A percentile compares a stretch with the other conserved stretches of the same genome.
phyloP scores from a whole-genome alignment of 2,888 invertebrate species.

The Leptinotarsa haldemani region DNA sequence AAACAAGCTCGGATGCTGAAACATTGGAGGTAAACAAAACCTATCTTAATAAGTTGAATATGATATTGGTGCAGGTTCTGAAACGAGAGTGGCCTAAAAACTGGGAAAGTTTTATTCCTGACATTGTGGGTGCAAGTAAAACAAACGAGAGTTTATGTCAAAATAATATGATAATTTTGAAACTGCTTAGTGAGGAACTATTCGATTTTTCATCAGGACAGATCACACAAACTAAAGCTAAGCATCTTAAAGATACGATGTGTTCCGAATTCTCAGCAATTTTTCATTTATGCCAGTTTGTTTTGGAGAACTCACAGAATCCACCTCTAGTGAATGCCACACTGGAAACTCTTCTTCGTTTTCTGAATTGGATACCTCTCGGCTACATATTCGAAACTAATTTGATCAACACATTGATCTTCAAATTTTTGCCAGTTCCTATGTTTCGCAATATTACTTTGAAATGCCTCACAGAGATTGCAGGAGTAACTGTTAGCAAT shows the following conservation, averaged over 20 bases:
- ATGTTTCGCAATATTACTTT: slow-evolving; percentile 90
- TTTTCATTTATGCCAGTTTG: slow-evolving; percentile 97
- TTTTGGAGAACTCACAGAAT: slow-evolving; percentile 97
- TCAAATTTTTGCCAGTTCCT: slow-evolving; percentile 97
- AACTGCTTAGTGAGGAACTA: slow-evolving; percentile 97
- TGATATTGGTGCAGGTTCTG: slow-evolving; percentile 98
- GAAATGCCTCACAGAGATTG: slow-evolving; percentile 98
- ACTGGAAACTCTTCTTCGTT: slow-evolving; percentile 93
- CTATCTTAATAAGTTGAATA: slow-evolving; percentile 97
- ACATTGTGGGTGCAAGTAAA: slow-evolving; percentile 99
- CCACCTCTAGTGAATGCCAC: slow-evolving; percentile 96
- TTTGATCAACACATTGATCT: slow-evolving; percentile 91
- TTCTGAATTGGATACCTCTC: slow-evolving; percentile 99
- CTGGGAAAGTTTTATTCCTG: slow-evolving; percentile 99
- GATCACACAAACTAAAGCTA: slow-evolving; percentile 98
- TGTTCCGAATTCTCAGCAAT: slow-evolving; percentile 99
- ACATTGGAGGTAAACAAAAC: slow-evolving; percentile 93
- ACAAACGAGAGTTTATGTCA: slow-evolving; percentile 99
- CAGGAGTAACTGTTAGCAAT: slow-evolving; percentile 87
- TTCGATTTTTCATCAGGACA: slow-evolving; percentile 99
- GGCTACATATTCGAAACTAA: slow-evolving; percentile 99
- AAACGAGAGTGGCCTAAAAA: slow-evolving; percentile 99
- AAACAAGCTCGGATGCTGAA: slow-evolving; percentile 93
- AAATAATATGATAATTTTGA: slow-evolving; percentile 99
- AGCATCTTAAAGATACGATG: slow-evolving; percentile 99